Evolutionary conservation across 2,888 invertebrate genomes (phyloP).

Genomic region (Coenonympha arcania): DNA sequence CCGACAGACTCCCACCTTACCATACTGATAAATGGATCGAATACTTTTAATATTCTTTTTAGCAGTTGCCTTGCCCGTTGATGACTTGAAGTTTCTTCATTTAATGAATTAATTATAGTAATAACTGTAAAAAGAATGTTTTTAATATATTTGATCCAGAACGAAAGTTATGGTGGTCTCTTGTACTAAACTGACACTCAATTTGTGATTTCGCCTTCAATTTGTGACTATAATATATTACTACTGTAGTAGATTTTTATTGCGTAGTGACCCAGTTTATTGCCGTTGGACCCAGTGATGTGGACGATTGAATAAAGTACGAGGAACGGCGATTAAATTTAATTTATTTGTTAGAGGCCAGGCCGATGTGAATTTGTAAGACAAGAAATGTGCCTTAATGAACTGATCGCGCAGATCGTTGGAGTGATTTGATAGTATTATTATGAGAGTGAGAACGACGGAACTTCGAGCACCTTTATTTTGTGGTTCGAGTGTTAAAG

Average conservation of each 20-base stretch:
- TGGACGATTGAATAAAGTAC: constrained; percentile 21
- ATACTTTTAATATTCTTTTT: neutral
- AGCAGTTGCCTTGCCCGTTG: neutral
- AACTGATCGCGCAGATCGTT: constrained; percentile 34
- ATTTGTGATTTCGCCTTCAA: constrained; percentile 2
- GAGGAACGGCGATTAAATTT: constrained; percentile 38
- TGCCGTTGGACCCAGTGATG: constrained; percentile 29
- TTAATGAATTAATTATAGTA: too few species aligned
- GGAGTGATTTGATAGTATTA: constrained; percentile 54
- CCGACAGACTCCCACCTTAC: too few species aligned
- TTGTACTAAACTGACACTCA: neutral
- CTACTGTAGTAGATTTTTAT: constrained; percentile 4
- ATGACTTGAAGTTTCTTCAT: neutral
- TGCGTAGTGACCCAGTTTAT: constrained; percentile 27
- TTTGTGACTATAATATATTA: constrained; percentile 5
- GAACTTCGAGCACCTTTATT: too few species aligned
- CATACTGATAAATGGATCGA: neutral
- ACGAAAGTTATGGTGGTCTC: neutral
- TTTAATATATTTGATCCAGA: neutral
- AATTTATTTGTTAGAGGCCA: constrained; percentile 36
- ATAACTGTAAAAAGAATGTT: neutral
- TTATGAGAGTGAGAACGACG: constrained; percentile 33
- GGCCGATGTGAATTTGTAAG: constrained; percentile 27
- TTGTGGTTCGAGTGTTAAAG: constrained; percentile 40
- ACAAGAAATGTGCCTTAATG: constrained; percentile 46